phyloP scores from a whole-genome alignment of 1,140 invertebrate species.

The Chrysomallon squamiferum region DNA sequence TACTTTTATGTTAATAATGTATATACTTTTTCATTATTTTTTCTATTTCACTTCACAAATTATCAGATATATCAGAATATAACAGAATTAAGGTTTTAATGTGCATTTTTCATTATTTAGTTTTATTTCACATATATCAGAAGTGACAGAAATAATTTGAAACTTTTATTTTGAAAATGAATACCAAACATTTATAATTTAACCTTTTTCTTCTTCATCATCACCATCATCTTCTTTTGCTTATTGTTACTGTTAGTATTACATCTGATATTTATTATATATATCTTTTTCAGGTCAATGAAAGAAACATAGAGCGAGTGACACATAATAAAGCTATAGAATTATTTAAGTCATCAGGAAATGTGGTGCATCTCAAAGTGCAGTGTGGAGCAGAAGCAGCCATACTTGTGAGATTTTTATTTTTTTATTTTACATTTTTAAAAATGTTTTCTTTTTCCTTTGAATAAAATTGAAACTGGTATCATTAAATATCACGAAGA shows the following conservation, averaged over 20 bases:
- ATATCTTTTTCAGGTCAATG: slow-evolving; percentile 50
- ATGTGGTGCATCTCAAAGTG: slow-evolving; percentile 45
- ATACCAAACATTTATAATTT: too few relatives aligned
- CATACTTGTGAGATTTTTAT: slow-evolving; percentile 43
- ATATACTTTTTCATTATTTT: too few relatives aligned
- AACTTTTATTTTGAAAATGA: not conserved
- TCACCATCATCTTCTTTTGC: not conserved
- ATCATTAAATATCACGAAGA: too few relatives aligned
- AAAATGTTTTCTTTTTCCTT: too few relatives aligned
- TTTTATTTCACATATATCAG: not conserved
- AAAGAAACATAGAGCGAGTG: slow-evolving; percentile 39
- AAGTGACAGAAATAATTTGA: not conserved
- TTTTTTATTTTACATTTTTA: too few relatives aligned
- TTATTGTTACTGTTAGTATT: too few relatives aligned
- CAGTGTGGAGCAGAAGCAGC: slow-evolving; percentile 47
- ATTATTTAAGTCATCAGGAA: slow-evolving; percentile 49
- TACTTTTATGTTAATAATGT: too few relatives aligned
- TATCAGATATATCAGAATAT: too few relatives aligned
- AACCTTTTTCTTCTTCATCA: too few relatives aligned
- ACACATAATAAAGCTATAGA: slow-evolving; percentile 55
- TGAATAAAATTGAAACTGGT: too few relatives aligned
- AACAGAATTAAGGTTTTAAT: too few relatives aligned
- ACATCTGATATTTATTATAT: slow-evolving; percentile 32
- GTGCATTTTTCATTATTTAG: slow-evolving; percentile 2
- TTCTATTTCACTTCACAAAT: too few relatives aligned